phyloP scores from a whole-genome alignment of 1,140 invertebrate species.

The Drosophila auraria region DNA sequence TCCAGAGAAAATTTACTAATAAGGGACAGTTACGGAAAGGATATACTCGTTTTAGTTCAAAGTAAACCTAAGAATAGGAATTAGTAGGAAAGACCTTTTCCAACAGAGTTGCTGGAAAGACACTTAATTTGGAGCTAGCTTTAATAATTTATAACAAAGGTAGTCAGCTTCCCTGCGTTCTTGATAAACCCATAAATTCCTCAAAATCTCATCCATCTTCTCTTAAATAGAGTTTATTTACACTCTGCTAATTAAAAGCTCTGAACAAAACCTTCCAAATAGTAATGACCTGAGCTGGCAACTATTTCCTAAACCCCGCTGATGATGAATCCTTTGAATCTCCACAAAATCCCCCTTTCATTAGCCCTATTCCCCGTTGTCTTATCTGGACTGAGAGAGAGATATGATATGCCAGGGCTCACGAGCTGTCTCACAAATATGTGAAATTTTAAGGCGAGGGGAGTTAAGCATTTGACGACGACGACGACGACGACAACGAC shows the following conservation, averaged over 20 bases:
- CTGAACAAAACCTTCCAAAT: no score
- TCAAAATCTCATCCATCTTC: not conserved
- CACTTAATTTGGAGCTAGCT: not conserved
- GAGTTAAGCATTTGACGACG: constrained; percentile 26
- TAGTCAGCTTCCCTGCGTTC: not conserved
- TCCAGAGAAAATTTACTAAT: not conserved
- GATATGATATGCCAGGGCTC: constrained; percentile 13
- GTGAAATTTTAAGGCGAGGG: constrained; percentile 26
- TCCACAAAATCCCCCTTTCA: constrained; percentile 3
- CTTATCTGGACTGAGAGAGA: not conserved
- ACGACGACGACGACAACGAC: constrained; percentile 5
- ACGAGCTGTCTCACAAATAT: constrained; percentile 21
- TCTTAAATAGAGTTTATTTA: not conserved
- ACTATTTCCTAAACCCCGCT: not conserved
- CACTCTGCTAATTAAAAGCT: not conserved
- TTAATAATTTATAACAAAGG: not conserved
- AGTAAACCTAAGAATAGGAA: not conserved
- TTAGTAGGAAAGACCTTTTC: not conserved
- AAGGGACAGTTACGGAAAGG: no score
- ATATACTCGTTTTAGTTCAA: no score
- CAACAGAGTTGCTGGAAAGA: not conserved
- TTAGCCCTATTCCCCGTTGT: not conserved
- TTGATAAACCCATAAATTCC: not conserved
- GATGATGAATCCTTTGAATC: constrained; percentile 3
- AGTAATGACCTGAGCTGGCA: not conserved